Conservation (phyloP, 2,888 invertebrate genomes). For the Sicus ferrugineus region DNA sequence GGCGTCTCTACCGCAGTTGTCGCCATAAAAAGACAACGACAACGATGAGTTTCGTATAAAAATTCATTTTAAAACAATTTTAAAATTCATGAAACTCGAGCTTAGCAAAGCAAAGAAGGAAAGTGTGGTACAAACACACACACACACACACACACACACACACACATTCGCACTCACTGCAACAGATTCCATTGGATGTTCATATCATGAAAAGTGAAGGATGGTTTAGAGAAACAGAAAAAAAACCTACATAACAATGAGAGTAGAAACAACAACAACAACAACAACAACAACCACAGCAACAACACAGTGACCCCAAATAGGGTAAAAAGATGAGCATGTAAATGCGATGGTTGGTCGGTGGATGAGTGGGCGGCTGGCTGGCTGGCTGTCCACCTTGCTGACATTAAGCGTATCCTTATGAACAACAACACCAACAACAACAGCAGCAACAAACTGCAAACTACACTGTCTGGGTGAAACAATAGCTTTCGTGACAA, state of each 20-base stretch:
- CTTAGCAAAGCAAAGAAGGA: no score
- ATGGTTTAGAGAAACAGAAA: not conserved
- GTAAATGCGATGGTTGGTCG: not conserved
- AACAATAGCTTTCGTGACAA: conserved; percentile 26
- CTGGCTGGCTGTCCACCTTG: not conserved
- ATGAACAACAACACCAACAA: conserved; percentile 2
- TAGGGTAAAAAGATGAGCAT: not conserved
- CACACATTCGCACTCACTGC: not conserved
- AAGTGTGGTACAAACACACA: no score
- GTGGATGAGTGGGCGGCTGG: not conserved
- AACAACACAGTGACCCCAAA: no score
- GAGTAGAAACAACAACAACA: not conserved
- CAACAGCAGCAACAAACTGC: not conserved
- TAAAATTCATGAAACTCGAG: no score
- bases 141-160: not conserved
- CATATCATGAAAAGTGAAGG: no score
- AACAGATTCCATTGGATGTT: no score
- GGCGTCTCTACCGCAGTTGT: no score
- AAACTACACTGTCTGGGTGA: not conserved
- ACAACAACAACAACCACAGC: no score
- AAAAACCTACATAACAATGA: not conserved
- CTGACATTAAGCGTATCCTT: not conserved
- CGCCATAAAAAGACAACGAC: no score
- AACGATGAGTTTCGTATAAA: not conserved
- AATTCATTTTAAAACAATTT: not conserved